phyloP scores from a whole-genome alignment of 2,797 vertebrate genomes.

The Sebastes flavidus region DNA sequence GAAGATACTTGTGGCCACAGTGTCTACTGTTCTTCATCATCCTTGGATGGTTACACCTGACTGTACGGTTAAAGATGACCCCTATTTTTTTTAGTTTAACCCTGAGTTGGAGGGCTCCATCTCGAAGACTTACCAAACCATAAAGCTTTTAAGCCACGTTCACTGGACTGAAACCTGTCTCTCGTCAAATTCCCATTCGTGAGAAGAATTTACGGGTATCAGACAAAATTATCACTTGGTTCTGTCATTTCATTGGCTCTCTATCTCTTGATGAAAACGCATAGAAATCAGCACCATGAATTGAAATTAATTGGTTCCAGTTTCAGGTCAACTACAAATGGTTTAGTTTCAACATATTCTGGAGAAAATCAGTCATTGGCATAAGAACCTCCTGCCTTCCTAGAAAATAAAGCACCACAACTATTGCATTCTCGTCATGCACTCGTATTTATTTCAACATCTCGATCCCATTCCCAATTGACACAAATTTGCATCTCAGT shows the following conservation, averaged over 20 bases:
- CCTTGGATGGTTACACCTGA: constrained; percentile 38
- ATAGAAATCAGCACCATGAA: background rate
- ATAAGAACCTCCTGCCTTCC: background rate
- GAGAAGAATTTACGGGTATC: background rate
- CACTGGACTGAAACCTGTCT: constrained; percentile 16
- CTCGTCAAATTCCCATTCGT: background rate
- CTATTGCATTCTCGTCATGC: constrained; percentile 15
- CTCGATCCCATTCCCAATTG: background rate
- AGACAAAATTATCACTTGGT: background rate
- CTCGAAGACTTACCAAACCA: constrained; percentile 56
- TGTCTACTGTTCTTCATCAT: background rate
- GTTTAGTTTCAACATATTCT: background rate
- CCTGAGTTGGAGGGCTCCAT: constrained; percentile 53
- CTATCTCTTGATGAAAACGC: constrained; percentile 7
- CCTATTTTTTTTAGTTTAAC: constrained; percentile 46
- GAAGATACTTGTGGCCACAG: background rate
- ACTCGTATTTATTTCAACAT: constrained; percentile 31
- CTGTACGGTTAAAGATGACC: constrained; percentile 47
- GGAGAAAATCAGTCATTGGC: constrained; percentile 14
- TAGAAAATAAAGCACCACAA: constrained; percentile 7
- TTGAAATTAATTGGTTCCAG: constrained; percentile 15
- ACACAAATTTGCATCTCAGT: constrained; percentile 33
- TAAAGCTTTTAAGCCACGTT: constrained; percentile 44
- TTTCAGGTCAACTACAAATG: background rate
- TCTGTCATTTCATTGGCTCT: constrained; percentile 2